Base-by-base conservation (phyloP, 92 coral and sea anemone genomes). In the Pocillopora grandis region DNA sequence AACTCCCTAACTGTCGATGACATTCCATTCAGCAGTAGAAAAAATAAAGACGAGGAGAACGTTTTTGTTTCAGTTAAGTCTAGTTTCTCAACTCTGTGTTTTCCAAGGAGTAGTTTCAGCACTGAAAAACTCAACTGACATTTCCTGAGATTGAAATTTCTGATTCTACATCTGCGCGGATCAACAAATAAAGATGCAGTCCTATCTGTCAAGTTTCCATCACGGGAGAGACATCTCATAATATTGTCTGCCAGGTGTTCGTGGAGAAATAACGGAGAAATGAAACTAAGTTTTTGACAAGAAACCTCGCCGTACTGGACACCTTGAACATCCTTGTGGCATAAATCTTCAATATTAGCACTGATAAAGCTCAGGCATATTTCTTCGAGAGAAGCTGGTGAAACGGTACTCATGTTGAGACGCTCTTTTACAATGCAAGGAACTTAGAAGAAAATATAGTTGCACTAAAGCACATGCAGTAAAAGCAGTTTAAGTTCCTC, bases 201-300 rank as follows among this genome's bases (percentile, higher is more conserved):
- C 55, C 71, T 85, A 67, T 86, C 83, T 23, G 85, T 85, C 10
- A 93, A 91, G 21, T 83, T 90, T 68, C 85, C 87, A 23, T 81
- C 35, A 42, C 70, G 36, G 1, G 96, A 82, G 17, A 93, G 82
- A 56, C 61, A 80, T 18, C 87, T 87, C 68, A 93, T 75, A 8
- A 93, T 81, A 4, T 65, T 84, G 33, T 90, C 94, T 12, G 96
- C 92, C 1, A 93, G 91, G 23, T 90, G 94, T 58, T 93, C 96
- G 61, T 90, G 96, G 5, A 93, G 75, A 36, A 88, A 88, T 4
- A 88, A 84, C 3, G 94, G 92, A 59, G 77, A 80, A 23, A 74
- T 90, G 73, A 93, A 93, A 23, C 77, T 78, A 21, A 93, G 81
- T 76, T 70, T 90, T 75, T 75, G 63, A 59, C 33, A 33, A 1